Evolutionary conservation across 2,888 invertebrate species (phyloP).

Genomic region (Chalcosyrphus nemorum): DNA sequence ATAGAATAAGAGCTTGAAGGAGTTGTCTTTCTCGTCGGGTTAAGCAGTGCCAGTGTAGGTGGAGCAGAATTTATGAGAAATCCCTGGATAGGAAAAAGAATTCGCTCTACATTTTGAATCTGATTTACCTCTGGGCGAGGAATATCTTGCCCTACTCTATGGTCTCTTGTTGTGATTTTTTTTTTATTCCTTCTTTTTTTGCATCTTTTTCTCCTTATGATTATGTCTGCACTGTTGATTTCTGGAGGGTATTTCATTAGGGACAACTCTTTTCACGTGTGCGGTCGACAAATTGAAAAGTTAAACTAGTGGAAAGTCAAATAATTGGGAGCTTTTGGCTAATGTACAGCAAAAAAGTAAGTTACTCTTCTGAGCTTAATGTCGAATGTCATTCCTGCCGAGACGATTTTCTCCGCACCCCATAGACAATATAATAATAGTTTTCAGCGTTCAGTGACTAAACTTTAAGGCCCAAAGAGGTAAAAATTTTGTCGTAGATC

Average conservation of each 20-base stretch:
- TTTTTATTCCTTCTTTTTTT: not conserved
- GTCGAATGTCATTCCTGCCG: too few species aligned
- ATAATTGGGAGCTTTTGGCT: too few species aligned
- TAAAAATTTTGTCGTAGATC: too few species aligned
- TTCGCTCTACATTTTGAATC: slow-evolving; percentile 27
- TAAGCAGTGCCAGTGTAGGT: slow-evolving; percentile 25
- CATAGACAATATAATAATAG: too few species aligned
- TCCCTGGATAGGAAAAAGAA: slow-evolving; percentile 13
- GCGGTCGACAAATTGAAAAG: not conserved
- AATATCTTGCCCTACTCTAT: not conserved
- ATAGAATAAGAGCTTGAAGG: not conserved
- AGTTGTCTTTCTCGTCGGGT: not conserved
- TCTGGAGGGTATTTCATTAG: not conserved
- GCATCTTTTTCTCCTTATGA: not conserved
- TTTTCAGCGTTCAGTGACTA: too few species aligned
- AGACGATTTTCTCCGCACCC: too few species aligned
- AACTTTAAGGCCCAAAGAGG: too few species aligned
- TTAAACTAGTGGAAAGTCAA: not conserved
- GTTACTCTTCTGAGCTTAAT: too few species aligned
- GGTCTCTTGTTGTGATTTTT: not conserved
- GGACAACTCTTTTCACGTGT: not conserved
- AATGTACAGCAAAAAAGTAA: too few species aligned
- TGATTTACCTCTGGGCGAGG: slow-evolving; percentile 12
- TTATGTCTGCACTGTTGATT: slow-evolving; percentile 7
- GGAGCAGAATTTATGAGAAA: slow-evolving; percentile 33